These are phyloP conservation scores for Drusus annulatus DNA, from an alignment of 1,140 invertebrate species.

Conservation along the genomic window DNA sequence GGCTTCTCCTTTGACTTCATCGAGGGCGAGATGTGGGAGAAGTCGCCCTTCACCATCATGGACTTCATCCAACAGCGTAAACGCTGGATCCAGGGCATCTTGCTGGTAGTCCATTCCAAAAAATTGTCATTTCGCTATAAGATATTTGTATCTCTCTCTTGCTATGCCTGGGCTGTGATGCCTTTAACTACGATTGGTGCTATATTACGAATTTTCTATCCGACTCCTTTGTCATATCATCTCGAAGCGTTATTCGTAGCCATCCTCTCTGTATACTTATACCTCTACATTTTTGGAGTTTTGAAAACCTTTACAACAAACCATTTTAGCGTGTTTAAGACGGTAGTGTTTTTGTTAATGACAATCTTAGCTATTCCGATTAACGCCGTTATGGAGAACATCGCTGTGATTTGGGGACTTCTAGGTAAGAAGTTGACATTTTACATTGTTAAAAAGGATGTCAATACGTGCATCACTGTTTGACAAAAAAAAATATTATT, in stretches of 20 bases:
- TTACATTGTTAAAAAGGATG: slow-evolving; percentile 94
- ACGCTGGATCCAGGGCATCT: slow-evolving; percentile 96
- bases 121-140: slow-evolving; percentile 89
- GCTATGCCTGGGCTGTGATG: slow-evolving; percentile 96
- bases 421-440: slow-evolving; percentile 95
- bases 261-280: slow-evolving; percentile 91
- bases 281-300: slow-evolving; percentile 97
- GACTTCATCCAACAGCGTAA: slow-evolving; percentile 97
- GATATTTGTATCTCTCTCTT: slow-evolving; percentile 87
- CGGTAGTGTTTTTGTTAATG: slow-evolving; percentile 84
- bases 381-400: slow-evolving; percentile 93
- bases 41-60: slow-evolving; percentile 94
- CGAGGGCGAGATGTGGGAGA: slow-evolving; percentile 98
- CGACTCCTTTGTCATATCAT: slow-evolving; percentile 86
- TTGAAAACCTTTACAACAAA: slow-evolving; percentile 94
- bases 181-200: slow-evolving; percentile 93
- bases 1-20: slow-evolving; percentile 93
- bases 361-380: slow-evolving; percentile 90
- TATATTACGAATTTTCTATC: slow-evolving; percentile 85
- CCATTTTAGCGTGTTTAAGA: slow-evolving; percentile 85
- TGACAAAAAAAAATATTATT: slow-evolving; percentile 54
- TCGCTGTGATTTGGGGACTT: slow-evolving; percentile 93
- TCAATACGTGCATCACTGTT: slow-evolving; percentile 73
- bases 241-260: slow-evolving; percentile 91
- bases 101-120: slow-evolving; percentile 92